Evolutionary conservation across 1,140 invertebrate species (phyloP).

Genomic region (Bathynomus jamesi): DNA sequence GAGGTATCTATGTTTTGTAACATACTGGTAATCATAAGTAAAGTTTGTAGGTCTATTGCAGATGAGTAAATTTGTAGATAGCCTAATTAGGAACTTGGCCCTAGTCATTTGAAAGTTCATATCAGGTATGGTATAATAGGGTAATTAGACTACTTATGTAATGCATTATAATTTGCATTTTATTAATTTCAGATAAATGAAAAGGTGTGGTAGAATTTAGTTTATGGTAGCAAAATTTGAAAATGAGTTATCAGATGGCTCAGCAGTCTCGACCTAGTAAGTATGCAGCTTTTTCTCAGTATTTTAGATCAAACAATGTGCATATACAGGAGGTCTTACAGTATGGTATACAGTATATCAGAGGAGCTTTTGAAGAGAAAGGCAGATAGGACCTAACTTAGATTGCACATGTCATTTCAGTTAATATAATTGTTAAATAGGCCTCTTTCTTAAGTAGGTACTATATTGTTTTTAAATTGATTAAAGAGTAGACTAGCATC

Average conservation of each 20-base stretch:
- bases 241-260: conserved; percentile 72
- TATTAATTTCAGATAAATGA: background rate
- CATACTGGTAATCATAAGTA: too few relatives aligned
- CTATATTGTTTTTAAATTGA: too few relatives aligned
- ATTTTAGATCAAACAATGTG: too few relatives aligned
- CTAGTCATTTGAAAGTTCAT: too few relatives aligned
- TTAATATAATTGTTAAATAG: background rate
- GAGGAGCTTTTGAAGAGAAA: background rate
- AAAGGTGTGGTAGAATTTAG: background rate
- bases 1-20: too few relatives aligned
- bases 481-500: too few relatives aligned
- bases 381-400: background rate
- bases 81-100: too few relatives aligned
- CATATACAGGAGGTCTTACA: background rate
- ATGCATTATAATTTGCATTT: too few relatives aligned
- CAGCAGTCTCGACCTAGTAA: conserved; percentile 67
- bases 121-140: too few relatives aligned
- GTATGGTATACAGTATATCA: background rate
- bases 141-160: too few relatives aligned
- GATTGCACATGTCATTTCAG: background rate
- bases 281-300: conserved; percentile 42
- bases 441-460: background rate
- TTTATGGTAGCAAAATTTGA: conserved; percentile 11
- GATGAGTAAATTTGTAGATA: too few relatives aligned
- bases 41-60: too few relatives aligned